Evolutionary conservation across 2,888 invertebrate genomes (phyloP).

Genomic region (Lasioglossum oenotherae): DNA sequence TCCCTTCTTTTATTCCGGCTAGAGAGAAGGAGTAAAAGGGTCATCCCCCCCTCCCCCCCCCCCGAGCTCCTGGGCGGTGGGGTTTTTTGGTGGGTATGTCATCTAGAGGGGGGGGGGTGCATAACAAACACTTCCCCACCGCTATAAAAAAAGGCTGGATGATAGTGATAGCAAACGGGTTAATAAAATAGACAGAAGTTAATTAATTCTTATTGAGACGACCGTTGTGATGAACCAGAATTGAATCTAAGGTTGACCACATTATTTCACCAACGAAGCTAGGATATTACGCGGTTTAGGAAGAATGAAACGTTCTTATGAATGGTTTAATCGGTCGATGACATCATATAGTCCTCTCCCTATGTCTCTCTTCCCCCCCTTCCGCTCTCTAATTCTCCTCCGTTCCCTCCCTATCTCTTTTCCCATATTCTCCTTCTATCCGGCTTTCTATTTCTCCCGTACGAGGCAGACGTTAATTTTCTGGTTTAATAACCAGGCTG

Average conservation of each 20-base stretch:
- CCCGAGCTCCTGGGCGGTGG: too few species aligned
- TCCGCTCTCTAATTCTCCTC: neutral
- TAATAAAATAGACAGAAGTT: neutral
- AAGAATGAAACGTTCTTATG: constrained; percentile 43
- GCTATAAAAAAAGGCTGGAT: too few species aligned
- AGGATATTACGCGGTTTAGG: constrained; percentile 12
- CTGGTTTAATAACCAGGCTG: constrained; percentile 79
- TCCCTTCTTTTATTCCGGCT: too few species aligned
- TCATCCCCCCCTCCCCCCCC: too few species aligned
- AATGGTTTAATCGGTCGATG: constrained; percentile 57
- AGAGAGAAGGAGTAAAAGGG: too few species aligned
- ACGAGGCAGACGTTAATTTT: constrained; percentile 79
- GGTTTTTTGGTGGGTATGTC: too few species aligned
- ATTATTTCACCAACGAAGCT: neutral
- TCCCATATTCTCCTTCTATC: constrained; percentile 41
- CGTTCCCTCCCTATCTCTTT: constrained; percentile 6
- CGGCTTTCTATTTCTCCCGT: constrained; percentile 70
- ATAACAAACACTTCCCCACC: too few species aligned
- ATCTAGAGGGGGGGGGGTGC: too few species aligned
- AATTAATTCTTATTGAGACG: neutral
- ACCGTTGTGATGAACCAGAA: neutral
- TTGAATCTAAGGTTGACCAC: neutral
- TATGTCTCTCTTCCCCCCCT: neutral
- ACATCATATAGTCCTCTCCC: constrained; percentile 20
- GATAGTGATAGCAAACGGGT: too few species aligned